These are phyloP conservation scores for Eurypyga helias DNA, from an alignment of 2,113 vertebrate species.

Conservation along the genomic window DNA sequence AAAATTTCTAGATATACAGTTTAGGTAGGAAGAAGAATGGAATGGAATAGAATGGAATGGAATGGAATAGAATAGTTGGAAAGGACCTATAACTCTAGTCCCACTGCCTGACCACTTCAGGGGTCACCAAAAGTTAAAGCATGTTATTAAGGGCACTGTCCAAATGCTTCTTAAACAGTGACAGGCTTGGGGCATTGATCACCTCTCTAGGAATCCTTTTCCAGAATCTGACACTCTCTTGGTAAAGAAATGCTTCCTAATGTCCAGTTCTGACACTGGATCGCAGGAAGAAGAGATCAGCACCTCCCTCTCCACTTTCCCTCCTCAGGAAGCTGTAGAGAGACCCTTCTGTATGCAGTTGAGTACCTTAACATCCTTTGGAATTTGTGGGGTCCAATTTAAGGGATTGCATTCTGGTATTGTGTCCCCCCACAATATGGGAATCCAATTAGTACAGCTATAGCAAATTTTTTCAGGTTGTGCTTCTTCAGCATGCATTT, in stretches of 20 bases:
- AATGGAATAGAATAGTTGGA: not conserved
- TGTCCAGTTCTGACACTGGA: too few species aligned
- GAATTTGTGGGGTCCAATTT: not conserved
- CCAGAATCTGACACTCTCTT: not conserved
- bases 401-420: not conserved
- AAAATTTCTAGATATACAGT: not conserved
- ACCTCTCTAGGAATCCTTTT: not conserved
- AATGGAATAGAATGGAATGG: not conserved
- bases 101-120: not conserved
- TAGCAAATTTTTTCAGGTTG: not conserved
- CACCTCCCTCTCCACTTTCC: not conserved
- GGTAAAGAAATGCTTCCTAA: not conserved
- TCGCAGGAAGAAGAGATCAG: not conserved
- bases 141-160: not conserved
- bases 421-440: not conserved
- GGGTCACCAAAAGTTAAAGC: not conserved
- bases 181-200: not conserved
- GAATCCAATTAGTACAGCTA: not conserved
- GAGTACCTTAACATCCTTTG: not conserved
- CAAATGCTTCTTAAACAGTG: not conserved
- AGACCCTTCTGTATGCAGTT: not conserved
- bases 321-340: not conserved
- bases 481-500: not conserved
- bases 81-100: not conserved
- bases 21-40: not conserved